A percentile compares a stretch with the other conserved stretches of the same genome.
Conservation (phyloP, 2,113 vertebrate genomes). For the Phaethornis superciliosus region DNA sequence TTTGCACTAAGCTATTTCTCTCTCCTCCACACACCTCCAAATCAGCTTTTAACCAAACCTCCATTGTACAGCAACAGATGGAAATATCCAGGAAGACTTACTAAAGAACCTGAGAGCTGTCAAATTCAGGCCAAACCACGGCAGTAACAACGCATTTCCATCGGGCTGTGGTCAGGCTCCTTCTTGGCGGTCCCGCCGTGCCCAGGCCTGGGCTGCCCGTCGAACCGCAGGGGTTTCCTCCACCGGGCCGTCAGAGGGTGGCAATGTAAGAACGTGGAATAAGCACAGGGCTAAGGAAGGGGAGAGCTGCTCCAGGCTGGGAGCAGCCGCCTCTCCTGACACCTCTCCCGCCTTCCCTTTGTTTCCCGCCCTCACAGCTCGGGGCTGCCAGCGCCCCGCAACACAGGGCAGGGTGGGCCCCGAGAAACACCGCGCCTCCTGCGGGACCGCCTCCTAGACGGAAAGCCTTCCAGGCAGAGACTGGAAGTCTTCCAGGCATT, state of each 20-base stretch:
- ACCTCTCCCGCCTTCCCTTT: neutral
- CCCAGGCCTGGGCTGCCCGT: neutral
- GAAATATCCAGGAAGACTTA: neutral
- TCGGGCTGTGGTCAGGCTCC: fast-evolving
- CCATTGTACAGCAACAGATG: neutral
- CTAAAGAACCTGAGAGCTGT: neutral
- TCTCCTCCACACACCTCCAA: neutral
- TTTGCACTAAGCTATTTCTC: neutral
- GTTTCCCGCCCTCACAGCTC: neutral
- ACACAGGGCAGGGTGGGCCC: neutral
- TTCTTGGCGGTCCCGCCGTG: neutral
- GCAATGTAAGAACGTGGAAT: conserved; percentile 53
- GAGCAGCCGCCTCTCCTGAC: neutral
- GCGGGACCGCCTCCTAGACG: fast-evolving
- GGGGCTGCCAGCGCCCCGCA: neutral
- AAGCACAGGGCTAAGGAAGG: neutral
- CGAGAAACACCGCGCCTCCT: neutral
- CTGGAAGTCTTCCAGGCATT: neutral
- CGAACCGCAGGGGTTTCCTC: neutral
- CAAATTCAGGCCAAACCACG: neutral
- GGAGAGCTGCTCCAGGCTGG: neutral
- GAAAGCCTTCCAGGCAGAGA: neutral
- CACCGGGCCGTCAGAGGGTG: conserved; percentile 44
- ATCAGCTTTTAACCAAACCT: neutral
- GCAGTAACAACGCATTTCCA: neutral